Evolutionary conservation across 64 coral and sea anemone species (phyloP), one percentile per base, ranked within the genome.

Genomic region (Dendrophyllia cribrosa): DNA sequence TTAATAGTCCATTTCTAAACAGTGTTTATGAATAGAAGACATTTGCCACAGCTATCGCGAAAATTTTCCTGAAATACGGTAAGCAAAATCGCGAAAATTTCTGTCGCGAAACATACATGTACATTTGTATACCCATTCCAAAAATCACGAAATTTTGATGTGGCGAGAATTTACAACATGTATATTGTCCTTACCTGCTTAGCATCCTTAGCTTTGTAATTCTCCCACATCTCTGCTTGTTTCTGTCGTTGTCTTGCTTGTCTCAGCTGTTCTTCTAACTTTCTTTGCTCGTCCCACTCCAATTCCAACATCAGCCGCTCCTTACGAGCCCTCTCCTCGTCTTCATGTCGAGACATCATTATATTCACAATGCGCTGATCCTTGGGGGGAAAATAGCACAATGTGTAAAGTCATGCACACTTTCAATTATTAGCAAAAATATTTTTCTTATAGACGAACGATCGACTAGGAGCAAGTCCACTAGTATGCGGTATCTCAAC

Each of bases 361-460:
- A 97, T 51, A 46, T 97, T 71, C 48, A 97, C 93, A 10, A 97
- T 97, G 16, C 91, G 92, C 45, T 97, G 95, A 92, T 97, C 95
- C 95, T 97, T 7, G 9, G 82, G 43, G 44, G 34, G 34, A 34
- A 34, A 2, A 34, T 34, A 34, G 65, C 71, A 83, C 47, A 49
- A 1, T 47, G n/a, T 17, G 34, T 70, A 67, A 69, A 21, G 9
- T 13, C 2, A 51, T 14, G 13, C 12, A n/a, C 1, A 48, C 14
- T 15, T 0, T 75, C 2, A 34, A 7, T 7, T 67, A 6, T 24
- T 59, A 76, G 6, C 77, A 75, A 17, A 46, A 45, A 45, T 17
- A 58, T 48, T n/a, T n/a, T n/a, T n/a, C n/a, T n/a, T n/a, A n/a
- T n/a, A n/a, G n/a, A n/a, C n/a, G n/a, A n/a, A n/a, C n/a, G n/a